Evolutionary conservation across 2,888 invertebrate species (phyloP), one percentile per base, ranked within the genome.

Genomic region (Biston stratarius): DNA sequence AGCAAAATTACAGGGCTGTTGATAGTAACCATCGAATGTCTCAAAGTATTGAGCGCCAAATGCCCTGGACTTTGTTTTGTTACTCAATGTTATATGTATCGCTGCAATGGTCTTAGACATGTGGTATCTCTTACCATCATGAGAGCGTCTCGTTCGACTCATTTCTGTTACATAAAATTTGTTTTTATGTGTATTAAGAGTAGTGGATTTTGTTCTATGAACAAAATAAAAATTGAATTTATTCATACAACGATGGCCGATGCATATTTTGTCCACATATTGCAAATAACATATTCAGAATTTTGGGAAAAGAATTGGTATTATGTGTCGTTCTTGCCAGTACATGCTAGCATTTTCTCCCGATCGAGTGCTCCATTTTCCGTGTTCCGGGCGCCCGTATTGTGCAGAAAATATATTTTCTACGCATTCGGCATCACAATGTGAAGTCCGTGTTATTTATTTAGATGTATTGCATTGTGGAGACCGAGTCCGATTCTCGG

Each of bases 391-490:
- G 71, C 75, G 77, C 64, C 72, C 74, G 82, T 78, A 89, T 90
- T 88, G 88, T 87, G 80, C 82, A 76, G 84, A 83, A 88, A 91
- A 89, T 89, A 88, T 89, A 90, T 91, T 89, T 89, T 88, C 86
- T 90, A 87, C 86, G 87, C 83, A 86, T 80, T 77, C 82, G 80
- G 85, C 82, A 83, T 86, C 77, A 91, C 90, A 91, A 91, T 89
- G 84, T 74, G 85, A 80, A 84, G 88, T 86, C 87, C 86, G 82
- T 84, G 89, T 90, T 92, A 91, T 92, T 92, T 91, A 90, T 91
- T 91, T 90, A 89, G 87, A 90, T 88, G 88, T 90, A 90, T 88
- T 86, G 86, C 82, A 85, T 89, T 90, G 90, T 85, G 81, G 77
- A 76, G 78, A 77, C 74, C 76, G 80, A 82, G 85, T 87, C 87